phyloP scores from a whole-genome alignment of 2,888 invertebrate genomes.

The Tortricodes alternella region DNA sequence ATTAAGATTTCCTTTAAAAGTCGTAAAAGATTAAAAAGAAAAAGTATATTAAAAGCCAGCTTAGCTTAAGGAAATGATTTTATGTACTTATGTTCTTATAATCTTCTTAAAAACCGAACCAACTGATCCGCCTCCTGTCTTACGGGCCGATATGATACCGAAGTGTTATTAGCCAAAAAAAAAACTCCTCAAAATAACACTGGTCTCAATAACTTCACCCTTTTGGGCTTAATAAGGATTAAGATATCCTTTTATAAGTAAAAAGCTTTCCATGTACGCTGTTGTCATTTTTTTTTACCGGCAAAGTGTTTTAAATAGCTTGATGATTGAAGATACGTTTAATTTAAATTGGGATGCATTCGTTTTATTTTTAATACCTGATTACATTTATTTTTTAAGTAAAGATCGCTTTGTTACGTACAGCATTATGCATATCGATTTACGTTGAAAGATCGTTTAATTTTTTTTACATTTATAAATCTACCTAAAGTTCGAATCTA shows the following conservation, averaged over 20 bases:
- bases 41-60: constrained; percentile 27
- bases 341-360: constrained; percentile 20
- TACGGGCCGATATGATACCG: constrained; percentile 66
- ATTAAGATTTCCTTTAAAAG: neutral
- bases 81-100: constrained; percentile 38
- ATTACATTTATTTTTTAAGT: constrained; percentile 1
- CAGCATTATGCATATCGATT: constrained; percentile 2
- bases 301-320: constrained; percentile 44
- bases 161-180: constrained; percentile 47
- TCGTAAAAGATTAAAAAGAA: constrained; percentile 11
- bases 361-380: neutral
- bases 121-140: constrained; percentile 47
- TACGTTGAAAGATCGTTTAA: neutral
- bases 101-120: constrained; percentile 49
- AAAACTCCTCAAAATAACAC: constrained; percentile 72
- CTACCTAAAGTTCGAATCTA: neutral
- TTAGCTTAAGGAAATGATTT: constrained; percentile 30
- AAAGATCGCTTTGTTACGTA: constrained; percentile 9
- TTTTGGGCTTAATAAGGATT: constrained; percentile 77
- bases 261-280: constrained; percentile 75
- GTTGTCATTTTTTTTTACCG: constrained; percentile 54
- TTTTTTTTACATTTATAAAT: neutral
- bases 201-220: constrained; percentile 66
- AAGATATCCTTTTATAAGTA: constrained; percentile 76
- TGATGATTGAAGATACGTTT: constrained; percentile 42